Evolutionary conservation across 2,888 invertebrate genomes (phyloP).

Genomic region (Alitta virens): DNA sequence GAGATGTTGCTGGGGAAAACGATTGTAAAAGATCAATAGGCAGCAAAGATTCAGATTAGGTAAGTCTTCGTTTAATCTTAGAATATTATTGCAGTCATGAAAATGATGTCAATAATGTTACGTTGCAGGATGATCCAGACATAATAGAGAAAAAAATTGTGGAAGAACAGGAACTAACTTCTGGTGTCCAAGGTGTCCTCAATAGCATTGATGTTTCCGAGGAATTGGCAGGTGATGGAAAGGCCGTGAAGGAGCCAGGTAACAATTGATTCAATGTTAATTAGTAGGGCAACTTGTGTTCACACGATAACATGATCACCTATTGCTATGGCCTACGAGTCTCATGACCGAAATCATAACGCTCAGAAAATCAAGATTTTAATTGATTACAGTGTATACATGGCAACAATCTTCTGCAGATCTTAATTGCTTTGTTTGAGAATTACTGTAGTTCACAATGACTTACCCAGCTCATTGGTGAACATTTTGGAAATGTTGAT

Average conservation of each 20-base stretch:
- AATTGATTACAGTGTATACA: no score
- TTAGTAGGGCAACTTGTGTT: no score
- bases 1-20: background rate
- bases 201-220: background rate
- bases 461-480: no score
- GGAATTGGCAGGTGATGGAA: constrained; percentile 8
- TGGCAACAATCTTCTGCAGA: no score
- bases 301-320: no score
- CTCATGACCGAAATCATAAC: no score
- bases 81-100: background rate
- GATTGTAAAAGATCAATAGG: background rate
- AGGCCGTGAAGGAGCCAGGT: constrained; percentile 8
- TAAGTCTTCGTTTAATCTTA: background rate
- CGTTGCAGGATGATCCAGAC: background rate
- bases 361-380: no score
- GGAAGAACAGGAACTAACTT: constrained; percentile 4
- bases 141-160: constrained; percentile 8
- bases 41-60: background rate
- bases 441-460: no score
- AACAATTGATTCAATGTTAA: no score
- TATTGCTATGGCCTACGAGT: no score
- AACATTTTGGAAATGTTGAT: no score
- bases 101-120: background rate
- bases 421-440: no score
- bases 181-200: constrained; percentile 4